phyloP scores from a whole-genome alignment of 1,140 invertebrate species.

The Delia radicum region DNA sequence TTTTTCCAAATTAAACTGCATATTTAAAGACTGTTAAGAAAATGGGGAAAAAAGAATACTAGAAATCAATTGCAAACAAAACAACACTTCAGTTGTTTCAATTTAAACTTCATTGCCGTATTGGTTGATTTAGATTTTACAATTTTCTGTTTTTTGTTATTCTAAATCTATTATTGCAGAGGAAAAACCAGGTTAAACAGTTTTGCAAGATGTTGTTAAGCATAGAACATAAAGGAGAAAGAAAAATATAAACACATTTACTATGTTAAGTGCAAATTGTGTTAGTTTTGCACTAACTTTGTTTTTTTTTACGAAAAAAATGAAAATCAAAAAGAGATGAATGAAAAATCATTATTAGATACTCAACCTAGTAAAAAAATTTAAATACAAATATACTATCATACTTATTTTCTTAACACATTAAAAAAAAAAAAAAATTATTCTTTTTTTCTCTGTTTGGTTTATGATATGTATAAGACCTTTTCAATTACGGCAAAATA shows the following conservation, averaged over 20 bases:
- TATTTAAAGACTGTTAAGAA: too few species aligned
- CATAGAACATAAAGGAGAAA: background rate
- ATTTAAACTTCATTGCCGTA: background rate
- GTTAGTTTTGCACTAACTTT: slow-evolving; percentile 17
- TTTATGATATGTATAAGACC: slow-evolving; percentile 7
- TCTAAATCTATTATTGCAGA: background rate
- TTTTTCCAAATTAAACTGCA: too few species aligned
- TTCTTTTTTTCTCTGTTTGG: background rate
- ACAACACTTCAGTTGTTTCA: background rate
- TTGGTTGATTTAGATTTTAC: background rate
- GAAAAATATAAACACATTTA: slow-evolving; percentile 16
- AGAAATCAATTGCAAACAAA: background rate
- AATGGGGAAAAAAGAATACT: too few species aligned
- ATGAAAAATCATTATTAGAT: slow-evolving; percentile 10
- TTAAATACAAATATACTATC: background rate
- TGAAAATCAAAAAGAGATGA: background rate
- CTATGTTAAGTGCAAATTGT: slow-evolving; percentile 23
- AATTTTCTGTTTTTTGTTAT: background rate
- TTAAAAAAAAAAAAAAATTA: too few species aligned
- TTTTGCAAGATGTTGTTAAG: background rate
- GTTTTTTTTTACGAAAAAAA: background rate
- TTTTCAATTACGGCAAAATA: slow-evolving; percentile 9
- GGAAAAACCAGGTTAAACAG: slow-evolving; percentile 12
- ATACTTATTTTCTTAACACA: background rate
- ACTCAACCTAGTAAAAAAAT: background rate